Evolutionary conservation across 2,797 vertebrate species (phyloP), one percentile per base, ranked within the genome.

Genomic region (Pantherophis vulpinus): DNA sequence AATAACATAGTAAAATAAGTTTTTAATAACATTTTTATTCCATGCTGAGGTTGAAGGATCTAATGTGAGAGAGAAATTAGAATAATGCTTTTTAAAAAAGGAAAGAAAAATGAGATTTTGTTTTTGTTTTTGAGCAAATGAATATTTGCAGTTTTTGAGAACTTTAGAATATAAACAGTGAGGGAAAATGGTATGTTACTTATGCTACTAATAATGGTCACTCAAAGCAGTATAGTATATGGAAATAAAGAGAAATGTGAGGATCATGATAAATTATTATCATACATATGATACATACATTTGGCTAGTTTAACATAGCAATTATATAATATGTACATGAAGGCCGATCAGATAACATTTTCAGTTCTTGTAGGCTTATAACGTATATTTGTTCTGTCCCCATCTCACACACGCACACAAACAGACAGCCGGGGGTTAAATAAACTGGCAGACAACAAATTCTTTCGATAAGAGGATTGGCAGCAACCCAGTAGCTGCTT

Each of bases 101-200:
- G 96, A 66, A 95, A 94, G 91, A 51, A 37, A 94, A 90, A 91
- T 42, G 94, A 95, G 25, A 95, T 91, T 95, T 51, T 94, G 89
- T 94, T 74, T 95, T 51, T 94, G 89, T 94, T 74, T 74, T 88
- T 88, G 74, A 96, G 16, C 83, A 93, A 60, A 91, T 94, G 88
- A 93, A 63, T 4, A 18, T 11, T 87, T 61, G 59, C 29, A 10
- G 9, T 60, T 47, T 70, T 74, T 58, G 87, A 58, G 89, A 61
- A 94, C 74, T 1, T 4, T 93, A 0, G 1, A 94, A 95, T 13
- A 88, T 90, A 96, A 1, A 63, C 93, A 93, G 94, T 61, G 89
- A 94, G 86, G 83, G 91, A 37, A 91, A 70, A 86, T 25, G 88
- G 59, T 32, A 74, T 74, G 32, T 74, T 92, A 54, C 89, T 47